Evolutionary conservation across 2,113 vertebrate species (phyloP).

Genomic region (Tichodroma muraria): DNA sequence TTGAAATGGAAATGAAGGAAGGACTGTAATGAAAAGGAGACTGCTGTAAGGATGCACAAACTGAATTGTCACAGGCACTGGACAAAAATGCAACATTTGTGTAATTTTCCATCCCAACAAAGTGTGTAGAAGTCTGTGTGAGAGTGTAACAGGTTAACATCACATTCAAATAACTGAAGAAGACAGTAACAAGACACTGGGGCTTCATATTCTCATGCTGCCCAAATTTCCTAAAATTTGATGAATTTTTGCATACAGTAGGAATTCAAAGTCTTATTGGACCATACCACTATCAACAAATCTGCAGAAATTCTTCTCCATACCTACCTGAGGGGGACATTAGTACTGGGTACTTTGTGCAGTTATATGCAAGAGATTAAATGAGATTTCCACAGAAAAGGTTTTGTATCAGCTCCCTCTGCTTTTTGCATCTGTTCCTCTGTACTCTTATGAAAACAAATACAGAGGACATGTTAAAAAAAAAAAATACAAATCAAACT

Average conservation of each 20-base stretch:
- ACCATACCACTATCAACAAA: background rate
- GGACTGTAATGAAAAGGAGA: background rate
- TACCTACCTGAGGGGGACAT: background rate
- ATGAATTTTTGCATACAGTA: background rate
- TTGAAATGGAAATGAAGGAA: background rate
- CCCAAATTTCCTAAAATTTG: background rate
- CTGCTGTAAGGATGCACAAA: background rate
- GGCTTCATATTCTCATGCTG: background rate
- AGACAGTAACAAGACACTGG: background rate
- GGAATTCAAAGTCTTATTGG: background rate
- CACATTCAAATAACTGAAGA: background rate
- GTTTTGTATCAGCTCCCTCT: background rate
- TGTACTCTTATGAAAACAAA: slow-evolving; percentile 13
- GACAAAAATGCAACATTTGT: background rate
- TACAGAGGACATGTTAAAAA: background rate
- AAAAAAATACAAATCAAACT: slow-evolving; percentile 17
- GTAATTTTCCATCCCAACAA: background rate
- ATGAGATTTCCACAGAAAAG: background rate
- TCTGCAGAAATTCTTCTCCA: background rate
- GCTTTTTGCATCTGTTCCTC: slow-evolving; percentile 11
- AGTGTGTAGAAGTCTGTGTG: background rate
- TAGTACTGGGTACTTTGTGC: background rate
- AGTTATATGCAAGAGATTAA: background rate
- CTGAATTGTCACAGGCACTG: background rate
- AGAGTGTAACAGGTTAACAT: background rate